These are phyloP conservation scores for Cololabis saira DNA, from an alignment of 2,113 vertebrate species.

Conservation along the genomic window DNA sequence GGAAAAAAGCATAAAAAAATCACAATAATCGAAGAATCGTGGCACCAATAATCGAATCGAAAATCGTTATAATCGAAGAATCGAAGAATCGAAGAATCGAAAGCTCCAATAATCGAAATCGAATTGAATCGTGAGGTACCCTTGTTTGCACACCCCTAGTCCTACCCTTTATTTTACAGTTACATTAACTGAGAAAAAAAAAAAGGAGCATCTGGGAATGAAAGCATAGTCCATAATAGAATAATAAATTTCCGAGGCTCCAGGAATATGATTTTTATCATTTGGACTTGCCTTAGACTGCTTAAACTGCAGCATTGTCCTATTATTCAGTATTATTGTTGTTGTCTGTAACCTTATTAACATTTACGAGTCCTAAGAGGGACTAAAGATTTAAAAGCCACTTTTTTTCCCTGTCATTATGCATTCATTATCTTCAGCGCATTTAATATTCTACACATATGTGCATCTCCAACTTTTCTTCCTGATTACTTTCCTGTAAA, in stretches of 20 bases:
- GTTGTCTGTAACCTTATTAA: slow-evolving; percentile 7
- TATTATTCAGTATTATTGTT: not conserved
- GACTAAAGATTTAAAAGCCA: not conserved
- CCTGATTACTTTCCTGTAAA: slow-evolving; percentile 61
- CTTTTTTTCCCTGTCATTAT: not conserved
- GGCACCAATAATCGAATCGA: too few relatives aligned
- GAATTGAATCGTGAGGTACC: too few relatives aligned
- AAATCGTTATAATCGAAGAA: too few relatives aligned
- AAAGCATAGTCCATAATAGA: not conserved
- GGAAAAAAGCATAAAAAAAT: too few relatives aligned
- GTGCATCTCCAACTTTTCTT: slow-evolving; percentile 44
- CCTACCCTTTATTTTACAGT: too few relatives aligned
- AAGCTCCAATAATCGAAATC: too few relatives aligned
- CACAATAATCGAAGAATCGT: too few relatives aligned
- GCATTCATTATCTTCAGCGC: not conserved
- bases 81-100: too few relatives aligned
- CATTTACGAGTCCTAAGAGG: not conserved
- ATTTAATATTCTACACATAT: slow-evolving; percentile 34
- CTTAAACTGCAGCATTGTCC: too few relatives aligned
- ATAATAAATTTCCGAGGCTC: not conserved
- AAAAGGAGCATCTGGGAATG: not conserved
- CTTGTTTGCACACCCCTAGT: too few relatives aligned
- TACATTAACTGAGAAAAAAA: not conserved
- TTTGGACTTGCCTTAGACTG: not conserved
- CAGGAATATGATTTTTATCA: slow-evolving; percentile 7